Conservation (phyloP, 1,140 invertebrate species). For the Aphelenchoides fujianensis region DNA sequence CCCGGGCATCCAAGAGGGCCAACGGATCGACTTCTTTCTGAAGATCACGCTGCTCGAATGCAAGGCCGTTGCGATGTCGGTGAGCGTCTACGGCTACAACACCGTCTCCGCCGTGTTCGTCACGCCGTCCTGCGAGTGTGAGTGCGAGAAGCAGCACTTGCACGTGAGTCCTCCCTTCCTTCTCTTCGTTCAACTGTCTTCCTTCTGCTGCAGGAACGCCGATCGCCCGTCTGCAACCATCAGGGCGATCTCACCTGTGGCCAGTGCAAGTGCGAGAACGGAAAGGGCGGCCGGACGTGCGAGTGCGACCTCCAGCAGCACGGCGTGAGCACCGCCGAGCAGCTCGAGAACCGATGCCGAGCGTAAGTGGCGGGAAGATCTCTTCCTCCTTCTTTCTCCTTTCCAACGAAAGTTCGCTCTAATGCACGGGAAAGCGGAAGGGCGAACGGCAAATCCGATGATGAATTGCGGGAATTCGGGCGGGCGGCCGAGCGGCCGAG, state of each 20-base stretch:
- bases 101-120: conserved; percentile 57
- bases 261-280: conserved; percentile 51
- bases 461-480: not conserved
- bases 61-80: conserved; percentile 49
- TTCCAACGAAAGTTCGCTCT: no score
- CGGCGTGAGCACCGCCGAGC: conserved; percentile 48
- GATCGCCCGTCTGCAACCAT: conserved; percentile 46
- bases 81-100: conserved; percentile 59
- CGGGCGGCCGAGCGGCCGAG: no score
- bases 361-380: conserved; percentile 37
- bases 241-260: conserved; percentile 56
- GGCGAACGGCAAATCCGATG: not conserved
- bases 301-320: conserved; percentile 57
- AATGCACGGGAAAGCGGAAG: not conserved
- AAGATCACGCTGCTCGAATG: conserved; percentile 55
- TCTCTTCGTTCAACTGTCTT: not conserved
- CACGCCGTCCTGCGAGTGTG: conserved; percentile 60
- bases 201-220: conserved; percentile 29
- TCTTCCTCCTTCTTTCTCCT: not conserved
- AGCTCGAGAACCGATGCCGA: conserved; percentile 52
- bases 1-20: conserved; percentile 44
- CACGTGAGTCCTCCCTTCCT: conserved; percentile 40
- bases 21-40: conserved; percentile 52
- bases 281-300: conserved; percentile 50
- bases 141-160: conserved; percentile 52